Evolutionary conservation across 2,797 vertebrate genomes (phyloP).

Genomic region (Paramormyrops hopkinsi): DNA sequence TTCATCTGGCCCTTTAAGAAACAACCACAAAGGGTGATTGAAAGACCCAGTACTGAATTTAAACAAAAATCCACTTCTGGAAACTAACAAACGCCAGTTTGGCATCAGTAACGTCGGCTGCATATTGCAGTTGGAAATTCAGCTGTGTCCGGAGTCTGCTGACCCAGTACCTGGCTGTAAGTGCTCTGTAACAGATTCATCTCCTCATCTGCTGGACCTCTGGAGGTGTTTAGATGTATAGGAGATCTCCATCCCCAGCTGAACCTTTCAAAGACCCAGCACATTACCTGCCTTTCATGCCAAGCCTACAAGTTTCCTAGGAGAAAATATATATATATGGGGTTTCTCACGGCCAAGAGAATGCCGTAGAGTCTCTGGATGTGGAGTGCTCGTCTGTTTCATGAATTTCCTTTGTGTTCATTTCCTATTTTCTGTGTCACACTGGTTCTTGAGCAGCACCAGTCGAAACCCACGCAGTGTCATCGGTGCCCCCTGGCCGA

Average conservation of each 20-base stretch:
- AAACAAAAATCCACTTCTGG: neutral
- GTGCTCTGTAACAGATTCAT: neutral
- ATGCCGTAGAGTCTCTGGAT: neutral
- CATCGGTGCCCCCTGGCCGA: neutral
- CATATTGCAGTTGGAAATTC: neutral
- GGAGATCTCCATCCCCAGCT: neutral
- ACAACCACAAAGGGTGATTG: neutral
- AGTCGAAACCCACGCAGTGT: neutral
- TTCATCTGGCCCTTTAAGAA: slow-evolving; percentile 3
- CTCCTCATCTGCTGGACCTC: neutral
- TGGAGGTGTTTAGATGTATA: neutral
- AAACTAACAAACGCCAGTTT: neutral
- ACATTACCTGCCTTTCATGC: neutral
- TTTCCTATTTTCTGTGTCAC: neutral
- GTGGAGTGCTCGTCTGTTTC: neutral
- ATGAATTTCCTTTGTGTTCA: neutral
- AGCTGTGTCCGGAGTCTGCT: neutral
- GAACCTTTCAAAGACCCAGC: neutral
- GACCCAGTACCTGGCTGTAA: neutral
- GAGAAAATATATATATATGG: neutral
- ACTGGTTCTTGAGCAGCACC: neutral
- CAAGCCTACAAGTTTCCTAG: neutral
- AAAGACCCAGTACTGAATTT: neutral
- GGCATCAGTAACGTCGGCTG: neutral
- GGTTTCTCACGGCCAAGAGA: neutral